Conservation (phyloP, 2,888 invertebrate genomes). For the Drosophila subsilvestris region DNA sequence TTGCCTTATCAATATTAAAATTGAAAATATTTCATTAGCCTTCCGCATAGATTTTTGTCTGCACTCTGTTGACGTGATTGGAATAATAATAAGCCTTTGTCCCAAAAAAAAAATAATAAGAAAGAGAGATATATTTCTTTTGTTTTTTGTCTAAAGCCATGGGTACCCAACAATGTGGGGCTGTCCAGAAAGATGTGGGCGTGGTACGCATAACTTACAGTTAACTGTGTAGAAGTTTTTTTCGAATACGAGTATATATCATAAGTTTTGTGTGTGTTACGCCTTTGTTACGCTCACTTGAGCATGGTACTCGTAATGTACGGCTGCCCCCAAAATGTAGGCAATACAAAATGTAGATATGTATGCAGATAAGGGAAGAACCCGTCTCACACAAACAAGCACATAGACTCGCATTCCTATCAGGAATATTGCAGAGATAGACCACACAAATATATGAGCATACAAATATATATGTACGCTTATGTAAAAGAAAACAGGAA, state of each 20-base stretch:
- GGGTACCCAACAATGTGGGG: constrained; percentile 6
- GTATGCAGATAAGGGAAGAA: constrained; percentile 2
- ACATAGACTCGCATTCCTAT: no score
- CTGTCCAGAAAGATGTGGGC: not conserved
- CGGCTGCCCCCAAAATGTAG: constrained; percentile 43
- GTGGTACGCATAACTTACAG: constrained; percentile 16
- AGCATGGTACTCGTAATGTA: constrained; percentile 32
- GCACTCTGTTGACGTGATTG: constrained; percentile 57
- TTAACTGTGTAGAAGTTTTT: not conserved
- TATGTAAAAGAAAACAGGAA: no score
- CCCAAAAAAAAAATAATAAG: constrained; percentile 8
- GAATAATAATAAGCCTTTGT: constrained; percentile 71
- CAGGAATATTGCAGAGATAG: no score
- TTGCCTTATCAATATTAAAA: constrained; percentile 62
- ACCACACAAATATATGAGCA: no score
- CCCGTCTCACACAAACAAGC: no score
- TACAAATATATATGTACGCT: no score
- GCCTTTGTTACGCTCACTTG: constrained; percentile 46
- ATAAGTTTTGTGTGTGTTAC: constrained; percentile 19
- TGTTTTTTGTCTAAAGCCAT: constrained; percentile 42
- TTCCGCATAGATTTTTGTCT: not conserved
- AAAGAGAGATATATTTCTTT: constrained; percentile 8
- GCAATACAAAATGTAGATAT: constrained; percentile 30
- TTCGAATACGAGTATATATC: constrained; percentile 33
- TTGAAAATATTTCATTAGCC: constrained; percentile 63